A percentile compares a stretch with the other conserved stretches of the same genome.
Conservation (phyloP, 92 coral and sea anemone genomes). For the Virgularia gustaviana region DNA sequence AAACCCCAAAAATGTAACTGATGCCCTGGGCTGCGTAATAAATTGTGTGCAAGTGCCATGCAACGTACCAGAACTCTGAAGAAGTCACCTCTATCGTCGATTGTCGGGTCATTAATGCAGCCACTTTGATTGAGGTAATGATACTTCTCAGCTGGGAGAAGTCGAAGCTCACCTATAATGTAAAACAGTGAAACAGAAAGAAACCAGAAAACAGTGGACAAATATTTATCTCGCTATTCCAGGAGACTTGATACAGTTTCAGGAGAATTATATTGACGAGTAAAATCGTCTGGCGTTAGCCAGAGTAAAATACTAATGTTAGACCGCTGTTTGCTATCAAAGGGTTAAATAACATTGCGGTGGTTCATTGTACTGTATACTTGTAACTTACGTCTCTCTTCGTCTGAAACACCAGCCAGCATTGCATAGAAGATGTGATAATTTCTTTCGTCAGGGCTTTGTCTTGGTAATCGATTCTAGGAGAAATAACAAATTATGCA, state of each 20-base stretch:
- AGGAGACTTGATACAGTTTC: neutral
- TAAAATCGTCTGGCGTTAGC: no score
- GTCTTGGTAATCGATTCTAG: constrained; percentile 93
- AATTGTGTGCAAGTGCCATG: neutral
- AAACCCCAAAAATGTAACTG: neutral
- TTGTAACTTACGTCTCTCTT: constrained; percentile 68
- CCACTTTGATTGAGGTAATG: constrained; percentile 90
- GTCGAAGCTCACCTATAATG: constrained; percentile 74
- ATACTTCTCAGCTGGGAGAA: constrained; percentile 77
- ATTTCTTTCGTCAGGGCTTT: constrained; percentile 95
- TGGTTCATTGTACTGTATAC: no score
- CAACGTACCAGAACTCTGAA: constrained; percentile 74
- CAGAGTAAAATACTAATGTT: neutral
- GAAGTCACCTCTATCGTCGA: constrained; percentile 85
- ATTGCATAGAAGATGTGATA: constrained; percentile 90
- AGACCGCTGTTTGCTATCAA: no score
- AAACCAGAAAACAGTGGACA: neutral
- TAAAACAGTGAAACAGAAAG: no score
- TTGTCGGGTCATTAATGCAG: constrained; percentile 85
- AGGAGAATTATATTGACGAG: neutral
- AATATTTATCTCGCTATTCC: neutral
- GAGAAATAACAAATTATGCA: neutral
- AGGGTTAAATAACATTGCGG: no score
- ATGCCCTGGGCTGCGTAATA: neutral
- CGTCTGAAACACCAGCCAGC: constrained; percentile 85